Evolutionary conservation across 1,140 invertebrate genomes (phyloP), one percentile per base, ranked within the genome.

Genomic region (Ooceraea biroi): DNA sequence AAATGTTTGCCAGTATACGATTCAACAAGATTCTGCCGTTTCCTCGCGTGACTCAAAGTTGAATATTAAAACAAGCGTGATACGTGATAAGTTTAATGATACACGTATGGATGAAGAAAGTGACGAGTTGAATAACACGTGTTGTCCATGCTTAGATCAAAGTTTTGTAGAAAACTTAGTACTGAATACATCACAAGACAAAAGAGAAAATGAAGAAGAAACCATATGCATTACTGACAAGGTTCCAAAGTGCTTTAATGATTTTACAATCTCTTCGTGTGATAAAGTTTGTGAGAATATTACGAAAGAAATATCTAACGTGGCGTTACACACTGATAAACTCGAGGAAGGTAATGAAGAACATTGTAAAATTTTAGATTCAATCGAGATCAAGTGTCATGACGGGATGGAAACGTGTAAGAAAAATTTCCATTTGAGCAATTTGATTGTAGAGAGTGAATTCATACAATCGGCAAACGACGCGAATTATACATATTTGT

Each of bases 1-100:
- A 10, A 86, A 22, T 19, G n/a, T 77, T 7, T 50, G 22, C 10
- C 83, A 72, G 60, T 46, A 52, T 7, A 25, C 46, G 50, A 44
- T 57, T 36, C 36, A 14, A 44, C 36, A 19, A 44, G 25, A 57
- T 58, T 27, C 14, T 0, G 12, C n/a, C 27, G n/a, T 30, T 30
- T 44, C 36, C 3, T 48, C 11, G 3, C n/a, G 25, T 5, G 36
- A 17, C 10, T 25, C 65, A 30, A 57, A 27, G 0, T 1, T 25
- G 25, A 46, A 3, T 44, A 27, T 1, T 14, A 12, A 69, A 30
- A 11, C n/a, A 0, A 27, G n/a, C 11, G 36, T 27, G 11, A 46
- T 14, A 10, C n/a, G 44, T 41, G 7, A 58, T 8, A 5, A 12
- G 52, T 41, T 77, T 17, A 48, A 55, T 1, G 50, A 44, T 7